These are phyloP conservation scores for Oncorhynchus masou DNA, from an alignment of 2,113 vertebrate genomes.

Conservation along the genomic window DNA sequence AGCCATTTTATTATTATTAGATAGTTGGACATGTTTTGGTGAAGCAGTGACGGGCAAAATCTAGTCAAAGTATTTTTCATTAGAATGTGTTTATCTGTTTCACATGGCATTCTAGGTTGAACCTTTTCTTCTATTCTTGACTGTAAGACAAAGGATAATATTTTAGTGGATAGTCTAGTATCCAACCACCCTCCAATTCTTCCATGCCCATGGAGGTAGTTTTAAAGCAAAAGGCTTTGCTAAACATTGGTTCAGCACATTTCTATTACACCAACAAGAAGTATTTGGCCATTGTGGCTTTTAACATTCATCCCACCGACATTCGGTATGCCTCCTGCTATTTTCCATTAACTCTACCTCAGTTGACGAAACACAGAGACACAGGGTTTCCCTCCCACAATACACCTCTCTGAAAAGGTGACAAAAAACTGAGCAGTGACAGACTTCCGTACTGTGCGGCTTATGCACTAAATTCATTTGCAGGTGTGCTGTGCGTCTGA, in stretches of 20 bases:
- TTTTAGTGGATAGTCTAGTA: background rate
- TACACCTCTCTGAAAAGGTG: background rate
- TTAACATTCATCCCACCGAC: slow-evolving; percentile 22
- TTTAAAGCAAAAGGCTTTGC: background rate
- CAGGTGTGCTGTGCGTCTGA: no score
- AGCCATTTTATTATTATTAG: background rate
- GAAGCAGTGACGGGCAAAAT: background rate
- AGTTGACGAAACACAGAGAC: slow-evolving; percentile 38
- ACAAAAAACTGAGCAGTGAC: background rate
- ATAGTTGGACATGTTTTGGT: background rate
- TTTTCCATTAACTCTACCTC: slow-evolving; percentile 20
- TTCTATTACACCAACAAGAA: background rate
- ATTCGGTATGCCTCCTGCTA: background rate
- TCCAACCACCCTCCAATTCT: background rate
- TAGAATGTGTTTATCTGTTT: background rate
- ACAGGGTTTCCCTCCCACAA: background rate
- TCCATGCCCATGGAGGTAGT: background rate
- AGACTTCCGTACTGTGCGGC: background rate
- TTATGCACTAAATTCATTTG: background rate
- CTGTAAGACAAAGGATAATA: background rate
- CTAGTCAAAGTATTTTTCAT: background rate
- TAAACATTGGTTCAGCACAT: background rate
- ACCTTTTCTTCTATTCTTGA: background rate
- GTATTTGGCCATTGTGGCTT: slow-evolving; percentile 14
- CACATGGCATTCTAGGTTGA: background rate